Conservation (phyloP, 2,888 invertebrate species). For the Apeira syringaria region DNA sequence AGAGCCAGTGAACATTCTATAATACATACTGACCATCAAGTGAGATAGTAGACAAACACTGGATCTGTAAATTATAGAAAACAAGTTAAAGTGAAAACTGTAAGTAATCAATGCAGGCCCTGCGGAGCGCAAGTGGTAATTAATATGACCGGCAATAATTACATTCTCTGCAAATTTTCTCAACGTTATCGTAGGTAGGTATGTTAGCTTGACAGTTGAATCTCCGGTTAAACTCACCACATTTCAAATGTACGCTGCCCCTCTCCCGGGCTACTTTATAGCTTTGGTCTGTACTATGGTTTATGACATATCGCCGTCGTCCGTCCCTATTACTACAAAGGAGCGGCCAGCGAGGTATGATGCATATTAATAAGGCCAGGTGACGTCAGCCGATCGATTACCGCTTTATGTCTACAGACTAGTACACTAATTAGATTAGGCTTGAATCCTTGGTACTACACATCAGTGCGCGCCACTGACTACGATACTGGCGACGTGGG, state of each 20-base stretch:
- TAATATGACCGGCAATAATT: no score
- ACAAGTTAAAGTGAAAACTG: no score
- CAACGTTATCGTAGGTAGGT: no score
- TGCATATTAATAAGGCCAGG: conserved; percentile 39
- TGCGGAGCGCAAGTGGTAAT: no score
- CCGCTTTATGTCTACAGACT: conserved; percentile 14
- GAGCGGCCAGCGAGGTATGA: conserved; percentile 25
- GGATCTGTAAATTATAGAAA: no score
- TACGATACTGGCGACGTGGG: no score
- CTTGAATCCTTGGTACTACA: conserved; percentile 8
- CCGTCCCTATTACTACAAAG: conserved; percentile 6
- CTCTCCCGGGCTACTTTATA: conserved; percentile 10
- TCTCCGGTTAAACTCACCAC: background rate
- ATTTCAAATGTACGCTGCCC: background rate
- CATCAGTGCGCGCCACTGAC: background rate
- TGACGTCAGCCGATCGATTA: conserved; percentile 34
- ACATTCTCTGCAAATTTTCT: no score
- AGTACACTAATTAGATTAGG: conserved; percentile 21
- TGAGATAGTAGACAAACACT: no score
- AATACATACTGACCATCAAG: no score
- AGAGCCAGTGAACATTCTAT: no score
- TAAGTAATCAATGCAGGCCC: no score
- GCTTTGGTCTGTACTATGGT: conserved; percentile 8
- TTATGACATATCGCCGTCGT: conserved; percentile 8
- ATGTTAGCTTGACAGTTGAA: background rate